Conservation (phyloP, 2,113 vertebrate species). For the Erythrolamprus reginae region DNA sequence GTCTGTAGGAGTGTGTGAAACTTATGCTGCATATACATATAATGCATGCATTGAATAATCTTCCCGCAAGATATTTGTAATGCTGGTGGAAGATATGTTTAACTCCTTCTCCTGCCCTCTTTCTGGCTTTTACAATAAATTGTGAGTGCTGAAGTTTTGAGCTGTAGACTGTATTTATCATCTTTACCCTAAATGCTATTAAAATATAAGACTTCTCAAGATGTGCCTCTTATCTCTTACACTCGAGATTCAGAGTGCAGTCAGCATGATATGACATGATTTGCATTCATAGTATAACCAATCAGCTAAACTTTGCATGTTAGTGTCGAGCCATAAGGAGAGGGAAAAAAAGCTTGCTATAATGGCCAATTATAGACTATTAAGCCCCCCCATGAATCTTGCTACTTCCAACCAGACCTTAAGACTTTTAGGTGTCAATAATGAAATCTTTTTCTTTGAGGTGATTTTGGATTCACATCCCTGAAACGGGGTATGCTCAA, state of each 20-base stretch:
- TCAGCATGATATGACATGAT: conserved; percentile 7
- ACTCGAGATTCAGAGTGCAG: conserved; percentile 15
- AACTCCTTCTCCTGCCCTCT: conserved; percentile 1
- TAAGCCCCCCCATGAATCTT: conserved; percentile 34
- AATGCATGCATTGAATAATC: background rate
- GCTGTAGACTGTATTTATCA: conserved; percentile 67
- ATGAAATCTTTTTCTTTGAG: conserved; percentile 34
- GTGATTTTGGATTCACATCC: conserved; percentile 3
- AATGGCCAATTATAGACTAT: conserved; percentile 45
- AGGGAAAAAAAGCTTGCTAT: conserved; percentile 25
- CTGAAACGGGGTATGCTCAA: background rate
- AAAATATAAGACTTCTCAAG: conserved; percentile 45
- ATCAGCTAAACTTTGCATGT: conserved; percentile 33
- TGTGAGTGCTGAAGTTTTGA: conserved; percentile 46
- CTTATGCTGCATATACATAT: background rate
- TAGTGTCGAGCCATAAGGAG: conserved; percentile 38
- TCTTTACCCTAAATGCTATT: conserved; percentile 40
- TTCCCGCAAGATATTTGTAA: conserved; percentile 21
- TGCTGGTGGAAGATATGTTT: conserved; percentile 15
- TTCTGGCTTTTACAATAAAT: conserved; percentile 33
- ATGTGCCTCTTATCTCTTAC: conserved; percentile 57
- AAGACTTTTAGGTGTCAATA: conserved; percentile 36
- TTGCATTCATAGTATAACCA: conserved; percentile 40
- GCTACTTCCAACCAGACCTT: conserved; percentile 38
- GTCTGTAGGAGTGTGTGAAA: accelerated